Evolutionary conservation across 2,797 vertebrate species (phyloP).

Genomic region (Cyclopterus lumpus): DNA sequence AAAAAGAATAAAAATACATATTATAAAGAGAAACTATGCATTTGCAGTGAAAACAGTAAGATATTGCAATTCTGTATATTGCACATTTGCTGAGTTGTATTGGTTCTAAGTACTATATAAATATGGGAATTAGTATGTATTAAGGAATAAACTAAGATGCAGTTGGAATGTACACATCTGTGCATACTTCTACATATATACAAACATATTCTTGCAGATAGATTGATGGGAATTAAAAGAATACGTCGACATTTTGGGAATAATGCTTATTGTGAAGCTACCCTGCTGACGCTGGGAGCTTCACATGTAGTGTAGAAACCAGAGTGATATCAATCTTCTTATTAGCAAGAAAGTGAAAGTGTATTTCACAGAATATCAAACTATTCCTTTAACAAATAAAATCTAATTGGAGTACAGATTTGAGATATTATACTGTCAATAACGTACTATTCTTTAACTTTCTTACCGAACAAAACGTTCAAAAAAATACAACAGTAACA

Average conservation of each 20-base stretch:
- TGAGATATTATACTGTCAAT: background rate
- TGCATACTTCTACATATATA: background rate
- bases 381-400: background rate
- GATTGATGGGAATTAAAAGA: background rate
- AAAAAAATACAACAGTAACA: background rate
- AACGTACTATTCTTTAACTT: background rate
- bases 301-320: background rate
- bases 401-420: background rate
- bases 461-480: background rate
- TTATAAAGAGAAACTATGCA: background rate
- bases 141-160: background rate
- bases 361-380: background rate
- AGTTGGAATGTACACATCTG: background rate
- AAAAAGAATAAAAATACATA: background rate
- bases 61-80: background rate
- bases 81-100: background rate
- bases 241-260: background rate
- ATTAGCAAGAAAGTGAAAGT: background rate
- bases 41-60: background rate
- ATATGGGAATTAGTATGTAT: background rate
- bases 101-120: background rate
- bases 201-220: background rate
- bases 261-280: background rate
- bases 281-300: background rate
- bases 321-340: background rate